A percentile compares a stretch with the other conserved stretches of the same genome.
phyloP scores from a whole-genome alignment of 1,140 invertebrate genomes.

The Drosophila lacteicornis region DNA sequence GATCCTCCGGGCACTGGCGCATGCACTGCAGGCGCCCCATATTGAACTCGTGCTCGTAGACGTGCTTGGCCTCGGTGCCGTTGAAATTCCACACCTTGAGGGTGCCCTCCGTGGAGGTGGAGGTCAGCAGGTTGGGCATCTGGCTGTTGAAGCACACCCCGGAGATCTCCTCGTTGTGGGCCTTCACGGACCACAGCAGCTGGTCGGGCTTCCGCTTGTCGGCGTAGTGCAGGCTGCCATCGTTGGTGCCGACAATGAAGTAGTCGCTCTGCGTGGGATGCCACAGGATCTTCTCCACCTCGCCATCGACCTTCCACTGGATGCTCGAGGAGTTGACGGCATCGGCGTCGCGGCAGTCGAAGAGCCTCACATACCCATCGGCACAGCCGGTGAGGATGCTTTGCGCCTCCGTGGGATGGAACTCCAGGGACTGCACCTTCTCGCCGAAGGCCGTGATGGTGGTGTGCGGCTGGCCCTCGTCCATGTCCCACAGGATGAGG shows the following conservation, averaged over 20 bases:
- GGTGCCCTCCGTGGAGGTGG: slow-evolving; percentile 75
- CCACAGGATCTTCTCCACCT: slow-evolving; percentile 96
- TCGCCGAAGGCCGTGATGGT: slow-evolving; percentile 91
- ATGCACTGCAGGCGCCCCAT: slow-evolving; percentile 91
- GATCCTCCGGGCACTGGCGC: slow-evolving; percentile 91
- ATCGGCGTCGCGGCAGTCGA: slow-evolving; percentile 91
- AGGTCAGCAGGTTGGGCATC: slow-evolving; percentile 73
- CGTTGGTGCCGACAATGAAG: slow-evolving; percentile 90
- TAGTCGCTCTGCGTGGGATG: slow-evolving; percentile 85
- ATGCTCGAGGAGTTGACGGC: slow-evolving; percentile 85
- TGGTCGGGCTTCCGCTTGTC: slow-evolving; percentile 89
- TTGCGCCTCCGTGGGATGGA: slow-evolving; percentile 94
- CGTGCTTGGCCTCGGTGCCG: slow-evolving; percentile 77
- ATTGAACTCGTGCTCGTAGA: slow-evolving; percentile 88
- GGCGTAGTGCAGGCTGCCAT: slow-evolving; percentile 91
- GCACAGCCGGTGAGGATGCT: slow-evolving; percentile 91
- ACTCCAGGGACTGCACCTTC: slow-evolving; percentile 94
- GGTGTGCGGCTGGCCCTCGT: slow-evolving; percentile 90
- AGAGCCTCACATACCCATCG: slow-evolving; percentile 89
- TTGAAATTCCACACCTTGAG: slow-evolving; percentile 84
- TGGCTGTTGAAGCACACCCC: slow-evolving; percentile 85
- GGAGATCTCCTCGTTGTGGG: slow-evolving; percentile 93
- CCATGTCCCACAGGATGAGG: slow-evolving; percentile 97
- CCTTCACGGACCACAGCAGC: slow-evolving; percentile 91
- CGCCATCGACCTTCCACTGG: slow-evolving; percentile 90